A percentile compares a stretch with the other conserved stretches of the same genome.
Conservation (phyloP, 2,888 invertebrate species). For the Rhingia rostrata region DNA sequence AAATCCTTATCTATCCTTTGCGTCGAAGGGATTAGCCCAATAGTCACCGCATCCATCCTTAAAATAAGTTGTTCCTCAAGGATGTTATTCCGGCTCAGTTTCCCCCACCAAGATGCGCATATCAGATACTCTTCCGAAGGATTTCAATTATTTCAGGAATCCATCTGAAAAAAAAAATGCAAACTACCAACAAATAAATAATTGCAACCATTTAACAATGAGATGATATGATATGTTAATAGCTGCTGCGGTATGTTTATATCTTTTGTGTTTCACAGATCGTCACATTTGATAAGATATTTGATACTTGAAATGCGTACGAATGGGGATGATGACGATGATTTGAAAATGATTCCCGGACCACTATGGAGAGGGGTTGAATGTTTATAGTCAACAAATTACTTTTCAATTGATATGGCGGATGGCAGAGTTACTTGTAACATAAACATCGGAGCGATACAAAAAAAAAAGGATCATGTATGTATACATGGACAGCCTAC, state of each 20-base stretch:
- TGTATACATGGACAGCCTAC: constrained; percentile 51
- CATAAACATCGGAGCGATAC: constrained; percentile 18
- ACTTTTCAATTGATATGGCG: constrained; percentile 68
- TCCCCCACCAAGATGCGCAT: constrained; percentile 35
- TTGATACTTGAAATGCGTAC: constrained; percentile 77
- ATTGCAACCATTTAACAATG: constrained; percentile 71
- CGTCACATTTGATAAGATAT: constrained; percentile 79
- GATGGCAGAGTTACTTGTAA: constrained; percentile 38
- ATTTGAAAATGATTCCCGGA: constrained; percentile 47
- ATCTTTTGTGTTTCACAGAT: constrained; percentile 76
- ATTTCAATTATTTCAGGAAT: constrained; percentile 62
- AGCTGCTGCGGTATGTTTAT: constrained; percentile 70
- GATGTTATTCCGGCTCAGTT: constrained; percentile 13
- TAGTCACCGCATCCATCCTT: constrained; percentile 51
- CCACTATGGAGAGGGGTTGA: constrained; percentile 29
- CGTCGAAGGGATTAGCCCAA: constrained; percentile 54
- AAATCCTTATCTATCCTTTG: constrained; percentile 53
- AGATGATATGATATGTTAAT: constrained; percentile 74
- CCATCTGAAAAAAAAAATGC: constrained; percentile 6
- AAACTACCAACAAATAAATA: constrained; percentile 32
- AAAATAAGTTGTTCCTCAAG: constrained; percentile 60
- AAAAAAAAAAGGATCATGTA: constrained; percentile 29
- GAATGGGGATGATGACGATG: constrained; percentile 46
- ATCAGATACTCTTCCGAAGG: constrained; percentile 19
- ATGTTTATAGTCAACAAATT: constrained; percentile 74